Base-by-base conservation (phyloP, 2,888 invertebrate genomes). In the Julus scandinavius region DNA sequence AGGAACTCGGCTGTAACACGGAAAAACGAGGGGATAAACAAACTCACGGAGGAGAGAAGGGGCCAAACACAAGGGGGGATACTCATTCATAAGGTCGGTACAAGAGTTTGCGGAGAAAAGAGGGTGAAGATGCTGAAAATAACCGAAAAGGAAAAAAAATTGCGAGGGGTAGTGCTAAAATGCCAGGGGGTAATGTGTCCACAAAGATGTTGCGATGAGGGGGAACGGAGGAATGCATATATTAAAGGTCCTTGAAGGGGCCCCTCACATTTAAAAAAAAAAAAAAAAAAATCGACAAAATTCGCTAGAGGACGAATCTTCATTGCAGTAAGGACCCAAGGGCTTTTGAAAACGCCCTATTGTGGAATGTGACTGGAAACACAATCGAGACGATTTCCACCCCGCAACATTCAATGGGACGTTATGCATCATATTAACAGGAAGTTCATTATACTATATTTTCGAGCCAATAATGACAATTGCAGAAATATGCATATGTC, bases 51-150 rank as follows among this genome's bases (percentile, higher is more conserved):
- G 29, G n/a, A 72, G 29, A n/a, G 7, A 63, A n/a, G 63, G 63
- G 63, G 63, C 63, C 63, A 58, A 20, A 63, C 63, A 63, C 13
- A 9, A 15, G 63, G 63, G 63, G 63, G 63, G 63, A 9, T 9
- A 29, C 29, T 72, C 72, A 72, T 72, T 72, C 72, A 72, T n/a
- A 11, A 29, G 29, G 72, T 72, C 72, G 72, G 29, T 29, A 72
- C 29, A 72, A 29, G 72, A 72, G 72, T 20, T 72, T 20, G 29
- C 29, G 72, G 29, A n/a, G 29, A 72, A 72, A 72, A 72, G 72
- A 72, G 72, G 72, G 72, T 72, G 72, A 72, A 72, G 72, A 72
- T 72, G 72, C 72, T 29, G 72, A 72, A 72, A 72, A 72, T 72
- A 72, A 72, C 72, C 72, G 63, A 63, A 20, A 20, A 7, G 29